Conservation (phyloP, 2,888 invertebrate genomes). For the Tipula helvola region DNA sequence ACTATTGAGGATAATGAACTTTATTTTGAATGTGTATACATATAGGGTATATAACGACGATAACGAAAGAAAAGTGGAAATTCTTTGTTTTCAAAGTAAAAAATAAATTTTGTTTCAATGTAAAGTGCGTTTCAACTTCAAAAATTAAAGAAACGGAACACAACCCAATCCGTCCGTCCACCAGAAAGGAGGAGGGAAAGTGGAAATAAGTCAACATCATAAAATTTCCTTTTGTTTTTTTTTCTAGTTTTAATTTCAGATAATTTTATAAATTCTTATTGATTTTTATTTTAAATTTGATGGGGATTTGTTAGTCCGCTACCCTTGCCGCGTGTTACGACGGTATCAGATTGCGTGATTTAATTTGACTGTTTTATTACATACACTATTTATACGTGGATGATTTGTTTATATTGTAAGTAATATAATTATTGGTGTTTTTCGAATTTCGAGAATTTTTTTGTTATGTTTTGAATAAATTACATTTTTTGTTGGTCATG, state of each 20-base stretch:
- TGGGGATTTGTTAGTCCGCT: neutral
- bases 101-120: neutral
- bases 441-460: neutral
- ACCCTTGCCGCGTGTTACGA: neutral
- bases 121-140: neutral
- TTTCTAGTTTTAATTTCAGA: neutral
- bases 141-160: neutral
- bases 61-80: neutral
- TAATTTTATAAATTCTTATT: neutral
- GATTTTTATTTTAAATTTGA: neutral
- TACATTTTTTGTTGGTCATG: neutral
- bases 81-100: neutral
- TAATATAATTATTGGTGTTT: neutral
- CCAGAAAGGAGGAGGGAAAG: neutral
- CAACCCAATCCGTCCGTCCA: neutral
- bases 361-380: neutral
- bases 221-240: neutral
- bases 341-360: neutral
- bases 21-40: neutral
- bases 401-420: neutral
- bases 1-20: neutral
- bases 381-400: neutral
- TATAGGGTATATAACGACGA: neutral
- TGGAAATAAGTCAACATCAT: neutral
- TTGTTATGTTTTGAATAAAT: neutral